Evolutionary conservation across 2,797 vertebrate genomes (phyloP).

Genomic region (Pangasius sanitwongsei): DNA sequence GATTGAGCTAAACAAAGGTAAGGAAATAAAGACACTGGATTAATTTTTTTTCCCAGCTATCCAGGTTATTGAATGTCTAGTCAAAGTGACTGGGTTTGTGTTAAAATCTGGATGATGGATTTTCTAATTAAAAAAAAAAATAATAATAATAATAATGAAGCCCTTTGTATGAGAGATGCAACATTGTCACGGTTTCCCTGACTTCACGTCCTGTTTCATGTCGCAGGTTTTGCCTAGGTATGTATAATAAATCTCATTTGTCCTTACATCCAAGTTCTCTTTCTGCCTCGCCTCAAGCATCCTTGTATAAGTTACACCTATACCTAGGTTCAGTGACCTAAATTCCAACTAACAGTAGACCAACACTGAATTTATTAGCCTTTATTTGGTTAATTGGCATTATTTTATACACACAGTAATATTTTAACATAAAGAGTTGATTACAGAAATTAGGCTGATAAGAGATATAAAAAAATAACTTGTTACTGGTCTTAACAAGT

Average conservation of each 20-base stretch:
- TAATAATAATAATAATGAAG: not conserved
- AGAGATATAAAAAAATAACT: not conserved
- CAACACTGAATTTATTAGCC: not conserved
- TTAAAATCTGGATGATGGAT: not conserved
- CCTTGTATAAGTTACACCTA: not conserved
- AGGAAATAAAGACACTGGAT: not conserved
- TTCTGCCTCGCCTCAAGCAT: not conserved
- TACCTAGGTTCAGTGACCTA: not conserved
- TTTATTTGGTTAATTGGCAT: not conserved
- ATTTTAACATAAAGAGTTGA: not conserved
- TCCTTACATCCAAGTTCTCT: not conserved
- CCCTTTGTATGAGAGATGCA: not conserved
- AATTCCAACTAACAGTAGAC: not conserved
- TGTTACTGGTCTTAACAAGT: not conserved
- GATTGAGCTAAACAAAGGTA: slow-evolving; percentile 85
- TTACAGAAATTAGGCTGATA: not conserved
- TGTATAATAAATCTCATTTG: not conserved
- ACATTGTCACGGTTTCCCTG: not conserved
- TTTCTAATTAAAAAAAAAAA: not conserved
- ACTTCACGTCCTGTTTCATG: not conserved
- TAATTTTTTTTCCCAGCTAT: not conserved
- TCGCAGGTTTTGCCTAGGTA: not conserved
- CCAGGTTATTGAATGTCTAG: not conserved
- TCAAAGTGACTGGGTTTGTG: not conserved
- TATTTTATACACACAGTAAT: not conserved